Conservation (phyloP, 92 coral and sea anemone genomes). For the Epizoanthus stellaris region DNA sequence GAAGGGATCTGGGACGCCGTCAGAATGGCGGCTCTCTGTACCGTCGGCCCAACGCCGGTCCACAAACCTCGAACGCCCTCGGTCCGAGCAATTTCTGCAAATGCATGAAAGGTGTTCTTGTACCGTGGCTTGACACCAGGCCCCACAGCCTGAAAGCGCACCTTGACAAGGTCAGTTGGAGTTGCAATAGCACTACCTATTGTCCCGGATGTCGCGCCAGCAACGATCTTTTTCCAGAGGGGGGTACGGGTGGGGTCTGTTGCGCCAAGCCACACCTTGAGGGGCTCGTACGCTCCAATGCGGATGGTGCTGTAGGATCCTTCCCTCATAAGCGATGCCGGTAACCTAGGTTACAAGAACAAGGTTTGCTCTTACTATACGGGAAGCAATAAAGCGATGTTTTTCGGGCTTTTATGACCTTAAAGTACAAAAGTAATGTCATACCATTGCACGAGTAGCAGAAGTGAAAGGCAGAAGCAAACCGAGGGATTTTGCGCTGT, state of each 20-base stretch:
- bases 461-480: too few relatives aligned
- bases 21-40: conserved; percentile 94
- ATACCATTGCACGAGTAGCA: too few relatives aligned
- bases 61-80: conserved; percentile 89
- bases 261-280: conserved; percentile 86
- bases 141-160: conserved; percentile 90
- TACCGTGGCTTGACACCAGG: conserved; percentile 72
- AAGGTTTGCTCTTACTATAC: neutral
- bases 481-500: too few relatives aligned
- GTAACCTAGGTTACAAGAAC: conserved; percentile 59
- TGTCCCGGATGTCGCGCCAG: conserved; percentile 94
- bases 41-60: conserved; percentile 97
- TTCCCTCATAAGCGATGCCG: conserved; percentile 87
- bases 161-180: conserved; percentile 94
- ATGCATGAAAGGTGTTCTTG: conserved; percentile 80
- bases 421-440: too few relatives aligned
- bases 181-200: conserved; percentile 95
- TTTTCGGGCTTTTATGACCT: too few relatives aligned
- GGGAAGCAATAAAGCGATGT: too few relatives aligned
- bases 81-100: conserved; percentile 69
- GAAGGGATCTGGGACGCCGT: conserved; percentile 96
- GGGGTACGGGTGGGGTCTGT: conserved; percentile 89
- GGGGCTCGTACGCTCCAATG: conserved; percentile 95
- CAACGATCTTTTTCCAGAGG: conserved; percentile 90
- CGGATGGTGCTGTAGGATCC: conserved; percentile 96